These are phyloP conservation scores for Sula dactylatra DNA, from an alignment of 2,113 vertebrate genomes.

Conservation along the genomic window DNA sequence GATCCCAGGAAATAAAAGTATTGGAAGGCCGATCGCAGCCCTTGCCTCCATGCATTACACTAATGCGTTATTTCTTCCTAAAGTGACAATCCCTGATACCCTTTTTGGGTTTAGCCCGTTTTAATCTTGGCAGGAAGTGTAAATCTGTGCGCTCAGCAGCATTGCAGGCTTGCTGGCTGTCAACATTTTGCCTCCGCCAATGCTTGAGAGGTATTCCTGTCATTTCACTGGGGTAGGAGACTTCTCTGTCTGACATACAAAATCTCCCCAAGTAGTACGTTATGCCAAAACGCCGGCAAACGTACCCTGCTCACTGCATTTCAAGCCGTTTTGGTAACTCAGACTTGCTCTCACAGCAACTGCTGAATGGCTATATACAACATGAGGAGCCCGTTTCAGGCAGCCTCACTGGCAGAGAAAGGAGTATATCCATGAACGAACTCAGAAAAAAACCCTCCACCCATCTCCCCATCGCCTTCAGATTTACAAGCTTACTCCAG, in stretches of 20 bases:
- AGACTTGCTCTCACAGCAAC: not conserved
- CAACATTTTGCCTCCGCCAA: constrained; percentile 74
- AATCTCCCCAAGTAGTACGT: constrained; percentile 43
- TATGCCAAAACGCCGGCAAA: constrained; percentile 55
- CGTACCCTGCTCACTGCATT: constrained; percentile 15
- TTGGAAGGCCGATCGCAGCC: not conserved
- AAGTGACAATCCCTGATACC: constrained; percentile 76
- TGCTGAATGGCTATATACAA: not conserved
- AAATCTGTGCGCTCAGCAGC: constrained; percentile 74
- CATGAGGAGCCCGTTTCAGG: not conserved
- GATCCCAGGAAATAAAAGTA: not conserved
- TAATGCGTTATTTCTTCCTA: constrained; percentile 60
- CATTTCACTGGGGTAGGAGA: constrained; percentile 71
- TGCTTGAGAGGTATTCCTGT: constrained; percentile 73
- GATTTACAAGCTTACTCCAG: not conserved
- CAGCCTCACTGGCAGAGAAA: not conserved
- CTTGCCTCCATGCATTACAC: not conserved
- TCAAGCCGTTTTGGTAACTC: constrained; percentile 12
- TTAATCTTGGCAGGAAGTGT: constrained; percentile 78
- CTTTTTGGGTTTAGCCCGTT: constrained; percentile 77
- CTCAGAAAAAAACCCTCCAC: not conserved
- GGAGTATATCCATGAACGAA: not conserved
- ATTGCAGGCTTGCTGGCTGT: constrained; percentile 74
- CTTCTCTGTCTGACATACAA: constrained; percentile 66
- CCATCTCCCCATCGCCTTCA: rapidly evolving